Evolutionary conservation across 2,888 invertebrate genomes (phyloP).

Genomic region (Tipula unca): DNA sequence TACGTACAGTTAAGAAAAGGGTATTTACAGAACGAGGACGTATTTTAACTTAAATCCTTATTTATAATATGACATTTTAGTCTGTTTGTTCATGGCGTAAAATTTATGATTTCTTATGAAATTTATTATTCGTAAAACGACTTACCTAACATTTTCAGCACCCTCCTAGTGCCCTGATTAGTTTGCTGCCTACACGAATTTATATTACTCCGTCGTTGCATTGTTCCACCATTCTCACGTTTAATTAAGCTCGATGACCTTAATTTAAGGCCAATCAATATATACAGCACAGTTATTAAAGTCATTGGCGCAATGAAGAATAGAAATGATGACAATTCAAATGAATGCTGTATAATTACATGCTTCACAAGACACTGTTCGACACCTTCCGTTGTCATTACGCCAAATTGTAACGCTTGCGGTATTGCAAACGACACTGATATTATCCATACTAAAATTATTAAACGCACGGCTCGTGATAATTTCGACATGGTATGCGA

Average conservation of each 20-base stretch:
- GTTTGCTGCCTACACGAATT: constrained; percentile 20
- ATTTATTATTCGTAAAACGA: too few relatives aligned
- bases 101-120: too few relatives aligned
- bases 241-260: constrained; percentile 46
- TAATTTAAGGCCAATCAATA: constrained; percentile 63
- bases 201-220: constrained; percentile 26
- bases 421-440: constrained; percentile 67
- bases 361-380: constrained; percentile 37
- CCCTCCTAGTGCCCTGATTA: constrained; percentile 38
- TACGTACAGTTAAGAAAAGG: too few relatives aligned
- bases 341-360: constrained; percentile 45
- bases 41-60: too few relatives aligned
- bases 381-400: constrained; percentile 38
- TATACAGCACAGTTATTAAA: constrained; percentile 72
- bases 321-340: constrained; percentile 56
- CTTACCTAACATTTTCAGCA: constrained; percentile 54
- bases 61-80: too few relatives aligned
- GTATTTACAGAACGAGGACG: too few relatives aligned
- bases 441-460: constrained; percentile 67
- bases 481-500: constrained; percentile 75
- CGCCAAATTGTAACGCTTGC: constrained; percentile 69
- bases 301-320: constrained; percentile 87
- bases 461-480: constrained; percentile 68
- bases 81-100: too few relatives aligned
- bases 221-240: constrained; percentile 31